Percentiles rank a stretch among this genome's conserved stretches.
These are phyloP conservation scores for Plusia festucae DNA, from an alignment of 2,888 invertebrate genomes.

Conservation along the genomic window DNA sequence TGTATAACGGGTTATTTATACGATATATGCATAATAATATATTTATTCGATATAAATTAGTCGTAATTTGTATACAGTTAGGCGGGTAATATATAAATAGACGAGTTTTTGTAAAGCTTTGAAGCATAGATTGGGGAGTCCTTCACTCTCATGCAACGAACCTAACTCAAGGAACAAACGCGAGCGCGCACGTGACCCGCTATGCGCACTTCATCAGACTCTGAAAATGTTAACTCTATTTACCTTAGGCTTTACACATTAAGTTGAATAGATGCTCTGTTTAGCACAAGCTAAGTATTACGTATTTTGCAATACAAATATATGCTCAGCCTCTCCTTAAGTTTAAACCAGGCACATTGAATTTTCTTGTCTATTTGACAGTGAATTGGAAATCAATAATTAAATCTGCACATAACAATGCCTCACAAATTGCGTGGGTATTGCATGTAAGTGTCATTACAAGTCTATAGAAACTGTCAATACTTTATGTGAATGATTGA, in stretches of 20 bases:
- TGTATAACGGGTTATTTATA: slow-evolving; percentile 20
- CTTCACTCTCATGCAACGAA: slow-evolving; percentile 81
- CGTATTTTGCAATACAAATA: not conserved
- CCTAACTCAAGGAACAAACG: slow-evolving; percentile 85
- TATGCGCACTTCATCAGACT: slow-evolving; percentile 68
- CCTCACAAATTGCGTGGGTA: not conserved
- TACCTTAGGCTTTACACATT: slow-evolving; percentile 3
- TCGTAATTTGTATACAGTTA: slow-evolving; percentile 40
- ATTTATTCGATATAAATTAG: slow-evolving; percentile 34
- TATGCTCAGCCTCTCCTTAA: not conserved
- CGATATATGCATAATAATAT: slow-evolving; percentile 22
- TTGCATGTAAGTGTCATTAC: not conserved
- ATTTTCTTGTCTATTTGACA: not conserved
- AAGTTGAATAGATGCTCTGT: not conserved
- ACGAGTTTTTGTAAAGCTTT: slow-evolving; percentile 16
- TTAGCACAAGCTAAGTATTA: not conserved
- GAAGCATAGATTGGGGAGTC: slow-evolving; percentile 26
- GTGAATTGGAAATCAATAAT: too few species aligned
- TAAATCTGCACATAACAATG: not conserved
- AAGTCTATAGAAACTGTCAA: not conserved
- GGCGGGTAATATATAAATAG: slow-evolving; percentile 27
- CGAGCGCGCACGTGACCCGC: slow-evolving; percentile 76
- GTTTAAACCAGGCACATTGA: not conserved
- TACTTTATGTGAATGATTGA: not conserved
- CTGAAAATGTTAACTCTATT: slow-evolving; percentile 68